Conservation (phyloP, 1,140 invertebrate species). For the Dolichoris vasculosae region DNA sequence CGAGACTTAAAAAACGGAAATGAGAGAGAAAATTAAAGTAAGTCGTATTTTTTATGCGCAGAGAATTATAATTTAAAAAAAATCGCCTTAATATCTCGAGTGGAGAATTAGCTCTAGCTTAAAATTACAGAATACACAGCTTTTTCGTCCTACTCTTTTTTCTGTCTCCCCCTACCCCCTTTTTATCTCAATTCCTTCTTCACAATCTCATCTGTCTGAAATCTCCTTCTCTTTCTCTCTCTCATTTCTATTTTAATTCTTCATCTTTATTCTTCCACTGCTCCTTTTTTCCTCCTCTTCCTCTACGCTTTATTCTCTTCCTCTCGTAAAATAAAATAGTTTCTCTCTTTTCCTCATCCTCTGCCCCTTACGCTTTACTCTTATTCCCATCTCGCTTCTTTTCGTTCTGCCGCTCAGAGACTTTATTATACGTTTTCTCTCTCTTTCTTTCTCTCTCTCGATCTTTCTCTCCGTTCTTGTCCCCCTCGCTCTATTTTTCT, state of each 20-base stretch:
- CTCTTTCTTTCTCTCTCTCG: slow-evolving; percentile 39
- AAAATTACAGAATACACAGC: slow-evolving; percentile 50
- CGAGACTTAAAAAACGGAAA: neutral
- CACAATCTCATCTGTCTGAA: slow-evolving; percentile 48
- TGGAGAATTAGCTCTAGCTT: slow-evolving; percentile 46
- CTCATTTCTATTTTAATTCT: slow-evolving; percentile 52
- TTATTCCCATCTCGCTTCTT: slow-evolving; percentile 43
- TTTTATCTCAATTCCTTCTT: slow-evolving; percentile 44
- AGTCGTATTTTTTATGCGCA: slow-evolving; percentile 49
- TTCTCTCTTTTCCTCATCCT: slow-evolving; percentile 53
- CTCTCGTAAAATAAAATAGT: slow-evolving; percentile 59
- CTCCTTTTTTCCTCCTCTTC: slow-evolving; percentile 47
- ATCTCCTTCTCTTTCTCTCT: slow-evolving; percentile 27
- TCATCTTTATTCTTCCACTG: slow-evolving; percentile 51
- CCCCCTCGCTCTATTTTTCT: slow-evolving; percentile 51
- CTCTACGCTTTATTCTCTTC: slow-evolving; percentile 46
- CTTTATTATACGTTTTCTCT: slow-evolving; percentile 71
- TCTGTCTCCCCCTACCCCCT: slow-evolving; percentile 38
- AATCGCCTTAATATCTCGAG: slow-evolving; percentile 48
- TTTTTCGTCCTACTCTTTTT: slow-evolving; percentile 36
- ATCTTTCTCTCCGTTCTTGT: slow-evolving; percentile 47
- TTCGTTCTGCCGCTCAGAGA: slow-evolving; percentile 59
- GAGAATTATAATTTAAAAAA: slow-evolving; percentile 50
- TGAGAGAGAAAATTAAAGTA: slow-evolving; percentile 47
- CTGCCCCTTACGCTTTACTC: slow-evolving; percentile 52